These are phyloP conservation scores for Pholis gunnellus DNA, from an alignment of 2,113 vertebrate genomes.

Conservation along the genomic window DNA sequence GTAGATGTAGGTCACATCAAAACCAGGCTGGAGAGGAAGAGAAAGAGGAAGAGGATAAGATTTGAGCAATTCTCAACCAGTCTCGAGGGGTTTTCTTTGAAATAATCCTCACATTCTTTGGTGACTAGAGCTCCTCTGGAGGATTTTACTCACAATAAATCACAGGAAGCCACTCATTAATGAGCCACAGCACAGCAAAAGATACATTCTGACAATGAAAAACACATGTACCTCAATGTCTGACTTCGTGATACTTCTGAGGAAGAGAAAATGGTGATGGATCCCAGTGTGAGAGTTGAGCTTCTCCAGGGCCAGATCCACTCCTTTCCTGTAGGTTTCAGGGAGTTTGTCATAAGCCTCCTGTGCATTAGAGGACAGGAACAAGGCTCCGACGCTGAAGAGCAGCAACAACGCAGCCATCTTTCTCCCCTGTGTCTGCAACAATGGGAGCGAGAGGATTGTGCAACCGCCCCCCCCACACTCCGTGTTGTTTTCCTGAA, in stretches of 20 bases:
- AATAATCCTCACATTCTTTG: background rate
- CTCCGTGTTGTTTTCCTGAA: background rate
- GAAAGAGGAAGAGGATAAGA: background rate
- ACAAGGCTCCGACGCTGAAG: slow-evolving; percentile 32
- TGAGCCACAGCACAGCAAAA: background rate
- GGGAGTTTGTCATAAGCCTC: slow-evolving; percentile 61
- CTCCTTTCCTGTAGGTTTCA: slow-evolving; percentile 72
- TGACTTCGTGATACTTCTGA: slow-evolving; percentile 65
- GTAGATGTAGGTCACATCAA: slow-evolving; percentile 72
- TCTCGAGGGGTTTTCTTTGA: background rate
- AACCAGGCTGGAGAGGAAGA: slow-evolving; percentile 70
- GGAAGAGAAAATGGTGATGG: slow-evolving; percentile 77
- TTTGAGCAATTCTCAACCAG: background rate
- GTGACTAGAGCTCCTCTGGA: background rate
- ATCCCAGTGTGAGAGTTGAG: slow-evolving; percentile 61
- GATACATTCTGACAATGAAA: background rate
- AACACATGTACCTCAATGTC: slow-evolving; percentile 68
- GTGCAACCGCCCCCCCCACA: background rate
- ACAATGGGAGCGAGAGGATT: background rate
- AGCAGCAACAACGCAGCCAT: slow-evolving; percentile 71
- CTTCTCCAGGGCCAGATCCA: slow-evolving; percentile 75
- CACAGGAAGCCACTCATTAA: background rate
- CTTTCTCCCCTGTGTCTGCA: slow-evolving; percentile 28
- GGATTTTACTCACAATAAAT: background rate
- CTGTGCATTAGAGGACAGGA: slow-evolving; percentile 38